These are phyloP conservation scores for Drosophila parvula DNA, from an alignment of 1,140 invertebrate species.

Conservation along the genomic window DNA sequence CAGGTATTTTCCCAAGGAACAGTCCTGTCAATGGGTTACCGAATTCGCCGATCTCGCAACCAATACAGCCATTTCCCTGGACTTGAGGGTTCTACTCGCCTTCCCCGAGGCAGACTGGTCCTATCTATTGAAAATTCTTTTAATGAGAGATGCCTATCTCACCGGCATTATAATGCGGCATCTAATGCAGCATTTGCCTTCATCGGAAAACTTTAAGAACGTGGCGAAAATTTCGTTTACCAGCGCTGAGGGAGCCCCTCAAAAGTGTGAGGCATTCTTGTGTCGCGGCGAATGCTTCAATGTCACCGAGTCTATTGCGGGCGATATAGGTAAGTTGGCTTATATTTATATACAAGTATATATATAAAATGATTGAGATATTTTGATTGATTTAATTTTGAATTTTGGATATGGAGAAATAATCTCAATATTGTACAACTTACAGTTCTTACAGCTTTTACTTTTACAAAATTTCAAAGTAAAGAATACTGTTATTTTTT, in stretches of 20 bases:
- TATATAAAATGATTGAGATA: not conserved
- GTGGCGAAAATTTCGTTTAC: slow-evolving; percentile 75
- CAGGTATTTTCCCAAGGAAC: slow-evolving; percentile 85
- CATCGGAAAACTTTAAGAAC: slow-evolving; percentile 80
- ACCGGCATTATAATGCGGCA: slow-evolving; percentile 84
- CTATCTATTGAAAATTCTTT: slow-evolving; percentile 88
- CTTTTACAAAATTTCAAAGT: too few relatives aligned
- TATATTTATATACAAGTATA: not conserved
- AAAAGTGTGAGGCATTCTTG: slow-evolving; percentile 87
- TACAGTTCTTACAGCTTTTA: too few relatives aligned
- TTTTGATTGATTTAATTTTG: not conserved
- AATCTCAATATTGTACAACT: too few relatives aligned
- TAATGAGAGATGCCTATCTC: slow-evolving; percentile 87
- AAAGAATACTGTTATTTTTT: too few relatives aligned
- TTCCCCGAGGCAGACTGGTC: slow-evolving; percentile 91
- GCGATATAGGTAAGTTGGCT: slow-evolving; percentile 56
- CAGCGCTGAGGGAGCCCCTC: slow-evolving; percentile 57
- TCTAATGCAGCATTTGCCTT: slow-evolving; percentile 81
- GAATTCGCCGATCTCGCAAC: slow-evolving; percentile 85
- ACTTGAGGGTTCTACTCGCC: slow-evolving; percentile 88
- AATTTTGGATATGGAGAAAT: too few relatives aligned
- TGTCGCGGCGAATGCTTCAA: slow-evolving; percentile 85
- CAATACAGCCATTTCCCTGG: slow-evolving; percentile 87
- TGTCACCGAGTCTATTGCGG: slow-evolving; percentile 70
- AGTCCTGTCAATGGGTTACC: slow-evolving; percentile 84